A percentile compares a stretch with the other conserved stretches of the same genome.
Evolutionary conservation across 2,888 invertebrate species (phyloP).

Genomic region (Oligia strigilis): DNA sequence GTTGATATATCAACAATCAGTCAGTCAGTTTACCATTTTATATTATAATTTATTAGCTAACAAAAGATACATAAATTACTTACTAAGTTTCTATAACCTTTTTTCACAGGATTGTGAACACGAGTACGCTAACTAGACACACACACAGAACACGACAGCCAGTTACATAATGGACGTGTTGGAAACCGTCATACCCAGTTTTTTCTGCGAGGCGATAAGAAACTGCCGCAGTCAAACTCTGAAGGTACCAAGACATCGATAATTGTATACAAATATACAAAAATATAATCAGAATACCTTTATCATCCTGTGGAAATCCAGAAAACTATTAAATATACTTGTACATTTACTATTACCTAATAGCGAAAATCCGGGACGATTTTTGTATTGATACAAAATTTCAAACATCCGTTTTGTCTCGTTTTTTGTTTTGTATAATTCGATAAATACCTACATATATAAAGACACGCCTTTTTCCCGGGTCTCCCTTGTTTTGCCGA

Average conservation of each 20-base stretch:
- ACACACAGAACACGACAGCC: not conserved
- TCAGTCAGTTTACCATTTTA: too few relatives aligned
- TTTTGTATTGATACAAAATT: not conserved
- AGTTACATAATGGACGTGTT: not conserved
- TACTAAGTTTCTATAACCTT: not conserved
- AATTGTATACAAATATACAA: not conserved
- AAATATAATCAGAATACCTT: not conserved
- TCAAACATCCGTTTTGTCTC: not conserved
- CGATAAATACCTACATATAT: not conserved
- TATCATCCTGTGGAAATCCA: not conserved
- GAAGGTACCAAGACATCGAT: not conserved
- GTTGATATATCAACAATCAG: too few relatives aligned
- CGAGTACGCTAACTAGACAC: not conserved
- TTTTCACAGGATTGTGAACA: not conserved
- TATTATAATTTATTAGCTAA: too few relatives aligned
- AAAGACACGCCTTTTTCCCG: not conserved
- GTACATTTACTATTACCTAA: too few relatives aligned
- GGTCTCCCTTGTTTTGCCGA: too few relatives aligned
- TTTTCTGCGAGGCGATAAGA: not conserved
- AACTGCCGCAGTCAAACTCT: not conserved
- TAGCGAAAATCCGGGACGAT: too few relatives aligned
- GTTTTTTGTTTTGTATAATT: too few relatives aligned
- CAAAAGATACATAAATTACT: not conserved
- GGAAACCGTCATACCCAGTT: not conserved
- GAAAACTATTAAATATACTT: not conserved